These are phyloP conservation scores for Morpho deidamia DNA, from an alignment of 2,888 invertebrate genomes.

Conservation along the genomic window DNA sequence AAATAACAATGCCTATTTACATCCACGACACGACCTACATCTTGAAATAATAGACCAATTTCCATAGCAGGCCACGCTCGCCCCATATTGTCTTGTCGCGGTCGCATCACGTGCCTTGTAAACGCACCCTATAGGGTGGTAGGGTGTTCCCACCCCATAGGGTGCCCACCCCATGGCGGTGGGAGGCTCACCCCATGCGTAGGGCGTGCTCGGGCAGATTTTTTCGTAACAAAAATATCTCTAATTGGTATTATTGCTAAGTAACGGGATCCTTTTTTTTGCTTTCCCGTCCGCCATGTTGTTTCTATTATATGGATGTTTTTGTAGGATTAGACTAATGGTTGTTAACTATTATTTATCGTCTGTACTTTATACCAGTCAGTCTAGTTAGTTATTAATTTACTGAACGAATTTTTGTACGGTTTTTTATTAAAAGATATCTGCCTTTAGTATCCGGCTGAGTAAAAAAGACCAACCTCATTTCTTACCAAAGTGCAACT, in stretches of 20 bases:
- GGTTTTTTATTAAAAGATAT: no score
- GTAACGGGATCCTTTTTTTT: constrained; percentile 10
- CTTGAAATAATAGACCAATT: constrained; percentile 1
- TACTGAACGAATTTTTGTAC: no score
- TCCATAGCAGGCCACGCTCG: not conserved
- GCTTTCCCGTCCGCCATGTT: not conserved
- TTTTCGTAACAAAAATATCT: constrained; percentile 22
- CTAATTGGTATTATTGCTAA: constrained; percentile 22
- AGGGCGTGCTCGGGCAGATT: constrained; percentile 17
- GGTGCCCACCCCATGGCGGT: constrained; percentile 22
- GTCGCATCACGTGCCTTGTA: constrained; percentile 15
- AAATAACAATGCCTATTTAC: not conserved
- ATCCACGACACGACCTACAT: constrained; percentile 3
- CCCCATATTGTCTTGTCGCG: constrained; percentile 6
- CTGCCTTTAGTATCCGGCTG: no score
- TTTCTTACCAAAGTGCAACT: no score
- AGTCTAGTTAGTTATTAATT: no score
- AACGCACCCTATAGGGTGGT: constrained; percentile 19
- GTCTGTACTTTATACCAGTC: no score
- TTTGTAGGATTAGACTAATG: no score
- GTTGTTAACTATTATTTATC: no score
- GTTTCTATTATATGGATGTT: not conserved
- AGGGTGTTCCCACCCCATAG: constrained; percentile 8
- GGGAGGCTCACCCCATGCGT: constrained; percentile 38
- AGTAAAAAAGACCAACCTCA: no score